Conservation (phyloP, 2,113 vertebrate genomes). For the Vicugna pacos region DNA sequence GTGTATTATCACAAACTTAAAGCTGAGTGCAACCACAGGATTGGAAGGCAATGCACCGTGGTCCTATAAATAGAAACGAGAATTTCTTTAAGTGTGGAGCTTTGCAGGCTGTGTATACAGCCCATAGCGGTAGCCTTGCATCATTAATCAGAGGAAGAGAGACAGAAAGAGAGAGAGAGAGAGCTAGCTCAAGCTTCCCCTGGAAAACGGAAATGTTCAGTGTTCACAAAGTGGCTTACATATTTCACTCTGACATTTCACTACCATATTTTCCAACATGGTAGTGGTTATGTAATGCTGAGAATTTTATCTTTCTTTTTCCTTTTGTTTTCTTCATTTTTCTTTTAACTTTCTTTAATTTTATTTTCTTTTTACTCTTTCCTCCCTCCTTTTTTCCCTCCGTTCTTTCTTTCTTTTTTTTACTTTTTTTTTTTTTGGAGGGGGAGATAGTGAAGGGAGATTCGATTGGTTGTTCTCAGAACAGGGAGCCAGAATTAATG, state of each 20-base stretch:
- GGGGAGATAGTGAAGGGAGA: background rate
- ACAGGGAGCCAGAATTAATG: constrained; percentile 28
- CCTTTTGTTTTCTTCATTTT: constrained; percentile 29
- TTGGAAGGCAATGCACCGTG: constrained; percentile 43
- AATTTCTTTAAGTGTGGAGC: constrained; percentile 53
- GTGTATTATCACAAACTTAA: constrained; percentile 51
- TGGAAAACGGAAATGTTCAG: constrained; percentile 72
- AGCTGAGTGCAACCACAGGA: constrained; percentile 52
- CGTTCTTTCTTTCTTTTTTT: background rate
- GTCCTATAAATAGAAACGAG: constrained; percentile 72
- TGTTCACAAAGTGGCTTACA: constrained; percentile 45
- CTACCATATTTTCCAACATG: constrained; percentile 42
- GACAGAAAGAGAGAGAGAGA: background rate
- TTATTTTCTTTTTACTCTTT: background rate
- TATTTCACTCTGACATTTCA: constrained; percentile 67
- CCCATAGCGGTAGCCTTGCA: background rate
- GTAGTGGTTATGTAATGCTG: constrained; percentile 43
- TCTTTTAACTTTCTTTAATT: constrained; percentile 12
- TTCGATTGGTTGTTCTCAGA: constrained; percentile 58
- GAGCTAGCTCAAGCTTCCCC: background rate
- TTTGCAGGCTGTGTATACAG: background rate
- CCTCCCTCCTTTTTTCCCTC: fast-evolving
- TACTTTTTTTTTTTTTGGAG: background rate
- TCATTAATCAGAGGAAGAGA: constrained; percentile 42
- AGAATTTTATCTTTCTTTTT: constrained; percentile 5